These are phyloP conservation scores for Bombus vancouverensis DNA, from an alignment of 1,140 invertebrate species.

Conservation along the genomic window DNA sequence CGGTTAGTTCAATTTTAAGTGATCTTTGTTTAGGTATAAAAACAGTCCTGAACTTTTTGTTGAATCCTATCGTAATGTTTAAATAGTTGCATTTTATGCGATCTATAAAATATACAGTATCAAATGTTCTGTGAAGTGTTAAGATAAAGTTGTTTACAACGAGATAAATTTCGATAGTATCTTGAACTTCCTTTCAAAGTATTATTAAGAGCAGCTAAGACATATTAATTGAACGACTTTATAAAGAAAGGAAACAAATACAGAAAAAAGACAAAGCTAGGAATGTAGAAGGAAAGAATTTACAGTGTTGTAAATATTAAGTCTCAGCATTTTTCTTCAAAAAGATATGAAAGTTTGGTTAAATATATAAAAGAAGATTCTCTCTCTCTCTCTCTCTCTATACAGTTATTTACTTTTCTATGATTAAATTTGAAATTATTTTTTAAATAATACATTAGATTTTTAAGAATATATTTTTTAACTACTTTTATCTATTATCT, in stretches of 20 bases:
- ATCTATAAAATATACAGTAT: slow-evolving; percentile 20
- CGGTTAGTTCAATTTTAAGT: slow-evolving; percentile 82
- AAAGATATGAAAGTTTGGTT: not conserved
- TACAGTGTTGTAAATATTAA: slow-evolving; percentile 6
- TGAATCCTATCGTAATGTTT: slow-evolving; percentile 89
- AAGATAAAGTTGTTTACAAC: slow-evolving; percentile 5
- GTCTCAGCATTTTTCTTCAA: not conserved
- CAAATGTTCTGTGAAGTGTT: not conserved
- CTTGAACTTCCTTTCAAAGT: not conserved
- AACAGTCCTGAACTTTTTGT: slow-evolving; percentile 88
- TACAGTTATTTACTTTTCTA: not conserved
- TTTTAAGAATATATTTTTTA: slow-evolving; percentile 28
- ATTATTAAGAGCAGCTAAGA: not conserved
- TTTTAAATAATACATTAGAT: not conserved
- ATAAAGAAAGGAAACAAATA: not conserved
- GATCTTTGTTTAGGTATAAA: slow-evolving; percentile 86
- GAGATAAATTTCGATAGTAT: slow-evolving; percentile 1
- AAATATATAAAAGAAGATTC: not conserved
- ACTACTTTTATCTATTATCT: slow-evolving; percentile 24
- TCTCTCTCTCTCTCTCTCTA: too few relatives aligned
- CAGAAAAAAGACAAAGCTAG: not conserved
- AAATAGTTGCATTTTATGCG: slow-evolving; percentile 81
- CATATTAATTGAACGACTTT: not conserved
- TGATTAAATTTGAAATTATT: slow-evolving; percentile 9
- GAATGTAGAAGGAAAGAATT: not conserved